Evolutionary conservation across 2,888 invertebrate species (phyloP).

Genomic region (Agriotes lineatus): DNA sequence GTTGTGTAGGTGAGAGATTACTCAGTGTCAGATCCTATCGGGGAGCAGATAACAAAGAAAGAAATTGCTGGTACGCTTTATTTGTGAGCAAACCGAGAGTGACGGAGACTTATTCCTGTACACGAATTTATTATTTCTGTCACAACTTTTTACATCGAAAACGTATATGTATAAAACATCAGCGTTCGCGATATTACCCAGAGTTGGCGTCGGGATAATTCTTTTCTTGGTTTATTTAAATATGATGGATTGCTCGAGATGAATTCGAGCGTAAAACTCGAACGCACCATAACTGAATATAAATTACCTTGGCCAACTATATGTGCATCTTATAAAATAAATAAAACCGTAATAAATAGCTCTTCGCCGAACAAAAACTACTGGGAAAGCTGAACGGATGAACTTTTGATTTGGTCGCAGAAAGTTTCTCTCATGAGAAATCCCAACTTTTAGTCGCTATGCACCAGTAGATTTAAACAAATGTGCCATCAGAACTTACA

Average conservation of each 20-base stretch:
- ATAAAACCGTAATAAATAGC: constrained; percentile 30
- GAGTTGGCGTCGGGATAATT: constrained; percentile 56
- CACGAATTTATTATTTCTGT: constrained; percentile 43
- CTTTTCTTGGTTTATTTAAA: constrained; percentile 56
- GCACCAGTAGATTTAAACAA: constrained; percentile 28
- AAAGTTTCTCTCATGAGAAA: constrained; percentile 37
- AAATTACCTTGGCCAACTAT: constrained; percentile 40
- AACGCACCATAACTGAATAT: constrained; percentile 48
- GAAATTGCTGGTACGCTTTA: constrained; percentile 38
- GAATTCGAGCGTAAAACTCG: constrained; percentile 53
- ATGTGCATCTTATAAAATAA: constrained; percentile 29
- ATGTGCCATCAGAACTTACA: background rate
- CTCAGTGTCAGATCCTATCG: constrained; percentile 43
- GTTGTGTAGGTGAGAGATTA: constrained; percentile 46
- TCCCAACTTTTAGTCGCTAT: constrained; percentile 22
- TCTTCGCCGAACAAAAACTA: constrained; percentile 28
- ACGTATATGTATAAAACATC: constrained; percentile 50
- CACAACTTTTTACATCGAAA: constrained; percentile 43
- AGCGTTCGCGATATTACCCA: constrained; percentile 39
- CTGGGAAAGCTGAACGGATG: constrained; percentile 14
- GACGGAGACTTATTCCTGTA: constrained; percentile 35
- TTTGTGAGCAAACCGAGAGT: constrained; percentile 36
- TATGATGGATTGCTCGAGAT: constrained; percentile 58
- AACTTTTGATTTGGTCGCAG: constrained; percentile 35
- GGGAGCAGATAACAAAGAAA: constrained; percentile 41